Evolutionary conservation across 2,113 vertebrate species (phyloP).

Genomic region (Micromys minutus): DNA sequence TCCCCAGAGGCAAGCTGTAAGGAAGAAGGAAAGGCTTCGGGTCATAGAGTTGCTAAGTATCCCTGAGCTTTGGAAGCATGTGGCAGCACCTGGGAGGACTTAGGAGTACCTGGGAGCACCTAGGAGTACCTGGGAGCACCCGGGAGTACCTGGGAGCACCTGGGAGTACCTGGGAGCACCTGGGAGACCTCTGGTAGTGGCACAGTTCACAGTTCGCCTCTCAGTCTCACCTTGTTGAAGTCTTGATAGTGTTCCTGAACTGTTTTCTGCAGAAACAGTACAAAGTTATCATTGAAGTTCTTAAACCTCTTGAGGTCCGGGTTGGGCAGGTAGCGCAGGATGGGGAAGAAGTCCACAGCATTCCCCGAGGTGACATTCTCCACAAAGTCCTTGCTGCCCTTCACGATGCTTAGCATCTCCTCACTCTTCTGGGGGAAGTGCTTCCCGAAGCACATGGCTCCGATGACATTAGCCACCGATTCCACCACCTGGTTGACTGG

Average conservation of each 20-base stretch:
- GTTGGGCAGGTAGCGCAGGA: constrained; percentile 89
- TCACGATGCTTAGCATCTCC: constrained; percentile 88
- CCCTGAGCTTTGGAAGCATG: not conserved
- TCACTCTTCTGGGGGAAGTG: constrained; percentile 87
- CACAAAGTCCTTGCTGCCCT: constrained; percentile 84
- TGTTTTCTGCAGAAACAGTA: constrained; percentile 84
- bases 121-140: not conserved
- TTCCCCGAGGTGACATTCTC: constrained; percentile 84
- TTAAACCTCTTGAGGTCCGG: constrained; percentile 85
- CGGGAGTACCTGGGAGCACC: not conserved
- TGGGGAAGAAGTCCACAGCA: constrained; percentile 91
- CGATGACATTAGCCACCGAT: constrained; percentile 93
- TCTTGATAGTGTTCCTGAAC: constrained; percentile 89
- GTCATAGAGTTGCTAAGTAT: not conserved
- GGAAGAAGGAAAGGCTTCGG: not conserved
- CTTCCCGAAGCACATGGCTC: constrained; percentile 89
- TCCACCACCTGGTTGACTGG: constrained; percentile 89
- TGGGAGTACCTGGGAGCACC: not conserved
- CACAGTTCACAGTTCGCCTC: not conserved
- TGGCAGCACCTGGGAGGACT: not conserved
- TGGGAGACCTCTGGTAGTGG: not conserved
- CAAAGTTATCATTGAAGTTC: constrained; percentile 85
- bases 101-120: not conserved
- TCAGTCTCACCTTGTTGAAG: constrained; percentile 88
- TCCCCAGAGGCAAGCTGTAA: not conserved